These are phyloP conservation scores for Haliclystus octoradiatus DNA, from an alignment of 30 jellyfish, hydroid and myxozoan species.

Conservation along the genomic window DNA sequence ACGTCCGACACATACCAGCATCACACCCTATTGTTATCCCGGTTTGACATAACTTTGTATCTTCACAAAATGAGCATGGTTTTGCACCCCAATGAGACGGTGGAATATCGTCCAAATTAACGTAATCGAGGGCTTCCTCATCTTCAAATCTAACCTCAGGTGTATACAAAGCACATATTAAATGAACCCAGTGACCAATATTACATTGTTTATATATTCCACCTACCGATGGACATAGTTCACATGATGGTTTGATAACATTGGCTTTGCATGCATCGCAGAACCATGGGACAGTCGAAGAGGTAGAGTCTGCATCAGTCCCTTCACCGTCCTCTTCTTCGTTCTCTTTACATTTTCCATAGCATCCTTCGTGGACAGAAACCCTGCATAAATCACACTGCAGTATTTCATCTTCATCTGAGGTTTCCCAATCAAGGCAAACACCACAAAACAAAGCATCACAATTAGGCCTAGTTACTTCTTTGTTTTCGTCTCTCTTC, in stretches of 20 bases:
- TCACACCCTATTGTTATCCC: conserved; percentile 91
- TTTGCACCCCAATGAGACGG: conserved; percentile 73
- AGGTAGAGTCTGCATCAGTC: conserved; percentile 29
- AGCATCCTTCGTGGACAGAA: conserved; percentile 96
- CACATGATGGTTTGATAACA: conserved; percentile 49
- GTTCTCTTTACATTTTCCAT: conserved; percentile 6
- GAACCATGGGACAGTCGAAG: conserved; percentile 94
- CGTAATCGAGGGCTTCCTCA: conserved; percentile 61
- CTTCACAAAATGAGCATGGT: conserved; percentile 72
- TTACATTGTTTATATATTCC: conserved; percentile 82
- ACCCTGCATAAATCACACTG: conserved; percentile 91
- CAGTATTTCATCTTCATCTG: conserved; percentile 86
- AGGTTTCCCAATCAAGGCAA: conserved; percentile 39
- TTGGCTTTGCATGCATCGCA: conserved; percentile 96
- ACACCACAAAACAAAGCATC: background rate
- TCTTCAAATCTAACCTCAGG: conserved; percentile 90
- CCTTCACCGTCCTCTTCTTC: background rate
- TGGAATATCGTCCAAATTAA: conserved; percentile 71
- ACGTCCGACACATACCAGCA: conserved; percentile 85
- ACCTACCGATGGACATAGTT: conserved; percentile 85
- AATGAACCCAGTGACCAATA: conserved; percentile 90
- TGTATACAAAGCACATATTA: conserved; percentile 86
- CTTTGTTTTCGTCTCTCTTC: background rate
- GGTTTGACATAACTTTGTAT: conserved; percentile 66
- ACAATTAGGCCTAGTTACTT: background rate